Evolutionary conservation across 2,888 invertebrate genomes (phyloP).

Genomic region (Conomelus anceps): DNA sequence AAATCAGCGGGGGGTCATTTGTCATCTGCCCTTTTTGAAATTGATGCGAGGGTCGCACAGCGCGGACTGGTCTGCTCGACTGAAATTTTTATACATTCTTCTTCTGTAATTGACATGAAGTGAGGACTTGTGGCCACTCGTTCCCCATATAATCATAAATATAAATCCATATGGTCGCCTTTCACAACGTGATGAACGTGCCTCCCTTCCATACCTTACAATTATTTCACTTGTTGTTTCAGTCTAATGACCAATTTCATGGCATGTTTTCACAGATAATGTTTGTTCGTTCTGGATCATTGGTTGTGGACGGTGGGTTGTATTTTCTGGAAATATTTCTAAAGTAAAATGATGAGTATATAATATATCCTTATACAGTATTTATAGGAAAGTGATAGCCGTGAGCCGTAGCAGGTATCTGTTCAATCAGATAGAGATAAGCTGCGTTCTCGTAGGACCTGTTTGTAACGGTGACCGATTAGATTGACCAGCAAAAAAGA

Average conservation of each 20-base stretch:
- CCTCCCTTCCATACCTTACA: neutral
- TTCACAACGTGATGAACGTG: neutral
- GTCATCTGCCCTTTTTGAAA: neutral
- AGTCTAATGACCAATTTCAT: neutral
- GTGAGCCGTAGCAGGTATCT: too few species aligned
- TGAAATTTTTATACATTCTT: neutral
- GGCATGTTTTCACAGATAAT: neutral
- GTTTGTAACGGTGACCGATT: too few species aligned
- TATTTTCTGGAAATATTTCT: neutral
- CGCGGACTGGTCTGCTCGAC: neutral
- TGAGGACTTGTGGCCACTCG: neutral
- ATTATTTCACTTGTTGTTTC: slow-evolving; percentile 6
- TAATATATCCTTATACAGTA: too few species aligned
- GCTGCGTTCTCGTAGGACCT: too few species aligned
- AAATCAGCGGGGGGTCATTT: neutral
- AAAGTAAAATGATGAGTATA: too few species aligned
- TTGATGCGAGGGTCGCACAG: neutral
- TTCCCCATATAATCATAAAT: neutral
- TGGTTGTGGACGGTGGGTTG: too few species aligned
- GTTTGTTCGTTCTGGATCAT: neutral
- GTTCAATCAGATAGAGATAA: too few species aligned
- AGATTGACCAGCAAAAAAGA: too few species aligned
- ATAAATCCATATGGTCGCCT: neutral
- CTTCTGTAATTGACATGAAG: neutral
- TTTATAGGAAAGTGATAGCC: too few species aligned